Percentiles rank a stretch among this genome's conserved stretches.
Conservation (phyloP, 2,113 vertebrate genomes). For the Fregata magnificens region DNA sequence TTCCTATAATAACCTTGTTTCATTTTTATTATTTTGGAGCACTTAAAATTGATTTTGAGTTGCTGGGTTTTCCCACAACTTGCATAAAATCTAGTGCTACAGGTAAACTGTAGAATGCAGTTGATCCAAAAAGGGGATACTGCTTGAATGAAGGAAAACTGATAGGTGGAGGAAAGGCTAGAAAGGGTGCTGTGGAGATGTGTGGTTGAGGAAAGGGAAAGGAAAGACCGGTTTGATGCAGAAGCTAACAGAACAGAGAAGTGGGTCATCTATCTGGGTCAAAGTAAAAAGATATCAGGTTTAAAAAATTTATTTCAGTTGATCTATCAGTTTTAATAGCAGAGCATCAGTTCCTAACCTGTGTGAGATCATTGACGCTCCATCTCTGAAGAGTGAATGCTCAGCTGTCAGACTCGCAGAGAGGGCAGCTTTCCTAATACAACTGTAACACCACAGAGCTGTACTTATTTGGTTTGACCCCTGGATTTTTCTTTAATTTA, state of each 20-base stretch:
- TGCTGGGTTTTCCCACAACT: not conserved
- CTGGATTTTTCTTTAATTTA: conserved; percentile 52
- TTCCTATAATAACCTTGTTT: not conserved
- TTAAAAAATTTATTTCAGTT: not conserved
- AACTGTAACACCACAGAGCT: not conserved
- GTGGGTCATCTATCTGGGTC: not conserved
- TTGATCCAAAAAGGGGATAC: not conserved
- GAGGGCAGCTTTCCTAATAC: not conserved
- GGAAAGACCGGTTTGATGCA: not conserved
- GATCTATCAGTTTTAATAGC: not conserved
- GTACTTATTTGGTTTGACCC: conserved; percentile 41
- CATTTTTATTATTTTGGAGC: not conserved
- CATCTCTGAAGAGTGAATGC: not conserved
- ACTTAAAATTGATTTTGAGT: not conserved
- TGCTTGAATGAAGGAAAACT: not conserved
- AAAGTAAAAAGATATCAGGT: not conserved
- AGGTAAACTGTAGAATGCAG: not conserved
- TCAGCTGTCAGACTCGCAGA: not conserved
- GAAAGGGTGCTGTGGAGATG: fast-evolving
- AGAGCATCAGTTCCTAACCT: not conserved
- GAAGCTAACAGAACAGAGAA: not conserved
- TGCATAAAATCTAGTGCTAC: not conserved
- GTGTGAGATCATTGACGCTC: not conserved
- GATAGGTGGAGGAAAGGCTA: not conserved
- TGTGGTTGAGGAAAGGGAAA: not conserved